These are phyloP conservation scores for Anoura caudifer DNA, from an alignment of 2,113 vertebrate genomes.

Conservation along the genomic window DNA sequence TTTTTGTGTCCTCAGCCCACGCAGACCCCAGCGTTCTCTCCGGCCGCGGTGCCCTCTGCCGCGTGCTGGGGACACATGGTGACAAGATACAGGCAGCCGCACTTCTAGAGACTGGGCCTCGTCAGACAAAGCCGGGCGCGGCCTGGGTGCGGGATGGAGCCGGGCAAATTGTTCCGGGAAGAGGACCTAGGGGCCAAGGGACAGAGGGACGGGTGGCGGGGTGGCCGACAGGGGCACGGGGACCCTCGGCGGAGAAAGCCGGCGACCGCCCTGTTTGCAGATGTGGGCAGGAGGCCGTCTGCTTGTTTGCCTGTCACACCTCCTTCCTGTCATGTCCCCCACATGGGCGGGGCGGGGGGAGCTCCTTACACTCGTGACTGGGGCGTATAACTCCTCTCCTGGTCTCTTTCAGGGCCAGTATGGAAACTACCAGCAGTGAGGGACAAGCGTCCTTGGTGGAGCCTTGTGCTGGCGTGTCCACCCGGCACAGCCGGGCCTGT, in stretches of 20 bases:
- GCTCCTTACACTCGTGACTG: not conserved
- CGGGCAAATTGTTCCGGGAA: not conserved
- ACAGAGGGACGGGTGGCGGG: rapidly evolving
- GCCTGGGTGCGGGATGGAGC: rapidly evolving
- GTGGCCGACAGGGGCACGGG: not conserved
- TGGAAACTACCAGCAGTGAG: constrained; percentile 95
- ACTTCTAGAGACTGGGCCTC: rapidly evolving
- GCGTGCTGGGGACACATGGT: rapidly evolving
- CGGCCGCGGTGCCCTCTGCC: not conserved
- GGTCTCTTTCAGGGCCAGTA: constrained; percentile 89
- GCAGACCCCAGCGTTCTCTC: rapidly evolving
- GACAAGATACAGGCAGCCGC: not conserved
- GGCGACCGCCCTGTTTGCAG: rapidly evolving
- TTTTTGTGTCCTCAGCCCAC: rapidly evolving
- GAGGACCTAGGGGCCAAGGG: not conserved
- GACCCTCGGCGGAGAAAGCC: not conserved
- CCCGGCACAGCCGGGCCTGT: constrained; percentile 65
- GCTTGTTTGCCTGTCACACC: rapidly evolving
- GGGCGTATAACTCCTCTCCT: not conserved
- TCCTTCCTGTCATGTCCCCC: not conserved
- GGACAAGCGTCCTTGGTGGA: constrained; percentile 31
- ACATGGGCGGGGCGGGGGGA: too few species aligned
- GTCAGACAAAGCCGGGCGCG: not conserved
- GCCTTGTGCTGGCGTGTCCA: constrained; percentile 60
- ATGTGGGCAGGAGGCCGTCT: not conserved